Conservation (phyloP, 2,888 invertebrate genomes). For the Sturmia bella region DNA sequence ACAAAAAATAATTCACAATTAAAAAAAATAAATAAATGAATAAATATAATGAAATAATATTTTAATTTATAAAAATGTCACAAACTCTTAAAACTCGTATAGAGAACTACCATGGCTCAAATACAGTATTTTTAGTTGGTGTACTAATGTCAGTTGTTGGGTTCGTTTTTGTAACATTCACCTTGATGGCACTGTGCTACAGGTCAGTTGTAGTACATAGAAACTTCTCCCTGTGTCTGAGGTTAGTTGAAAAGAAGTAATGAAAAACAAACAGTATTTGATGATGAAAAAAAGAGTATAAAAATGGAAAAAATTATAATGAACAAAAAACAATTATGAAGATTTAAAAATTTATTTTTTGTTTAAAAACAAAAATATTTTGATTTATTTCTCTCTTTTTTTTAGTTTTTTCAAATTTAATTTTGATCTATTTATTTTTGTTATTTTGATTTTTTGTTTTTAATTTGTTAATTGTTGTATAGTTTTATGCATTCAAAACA, state of each 20-base stretch:
- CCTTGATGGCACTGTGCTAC: constrained; percentile 99
- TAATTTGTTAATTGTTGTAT: constrained; percentile 1
- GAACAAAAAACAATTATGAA: constrained; percentile 46
- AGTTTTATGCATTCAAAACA: constrained; percentile 45
- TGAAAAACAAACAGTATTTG: constrained; percentile 79
- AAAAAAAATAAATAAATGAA: constrained; percentile 2
- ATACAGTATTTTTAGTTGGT: constrained; percentile 98
- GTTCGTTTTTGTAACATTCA: constrained; percentile 99
- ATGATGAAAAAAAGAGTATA: constrained; percentile 70
- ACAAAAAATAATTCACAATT: constrained; percentile 18
- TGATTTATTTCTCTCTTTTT: constrained; percentile 59
- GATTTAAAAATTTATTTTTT: constrained; percentile 61
- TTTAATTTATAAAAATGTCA: constrained; percentile 23
- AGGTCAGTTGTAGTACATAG: constrained; percentile 99
- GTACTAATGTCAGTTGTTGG: constrained; percentile 99
- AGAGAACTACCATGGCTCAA: constrained; percentile 98
- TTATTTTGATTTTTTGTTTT: constrained; percentile 2
- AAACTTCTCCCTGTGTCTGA: constrained; percentile 99
- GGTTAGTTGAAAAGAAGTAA: constrained; percentile 96
- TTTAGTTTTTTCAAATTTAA: constrained; percentile 31
- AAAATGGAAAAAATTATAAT: constrained; percentile 37
- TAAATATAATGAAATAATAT: constrained; percentile 7
- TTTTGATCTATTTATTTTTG: constrained; percentile 1
- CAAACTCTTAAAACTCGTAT: constrained; percentile 81
- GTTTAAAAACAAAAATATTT: constrained; percentile 45